Evolutionary conservation across 2,797 vertebrate species (phyloP), one percentile per base, ranked within the genome.

Genomic region (Tinamus major): DNA sequence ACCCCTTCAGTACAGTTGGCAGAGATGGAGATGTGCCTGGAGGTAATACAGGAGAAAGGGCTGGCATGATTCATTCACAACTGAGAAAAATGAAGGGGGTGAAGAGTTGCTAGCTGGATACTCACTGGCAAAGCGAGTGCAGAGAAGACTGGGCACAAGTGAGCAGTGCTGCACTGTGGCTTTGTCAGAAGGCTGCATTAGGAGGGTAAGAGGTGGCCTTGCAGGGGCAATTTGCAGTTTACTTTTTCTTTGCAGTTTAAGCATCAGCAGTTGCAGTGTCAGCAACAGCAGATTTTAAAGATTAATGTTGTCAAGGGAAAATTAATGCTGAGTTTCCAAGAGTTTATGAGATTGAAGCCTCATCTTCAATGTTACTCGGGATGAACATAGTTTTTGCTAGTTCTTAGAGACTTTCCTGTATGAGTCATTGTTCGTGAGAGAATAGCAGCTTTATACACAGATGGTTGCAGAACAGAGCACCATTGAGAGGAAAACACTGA

Each of bases 371-470:
- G 64, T 62, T 89, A 87, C 97, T 19, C 23, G 97, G 91, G 98
- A 98, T 75, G 97, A 98, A 69, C 98, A 98, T 69, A 98, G 98
- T 67, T 94, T 85, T 94, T 92, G 89, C 92, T 95, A 92, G 94
- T 96, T 96, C 85, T 95, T 89, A 74, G 63, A 95, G 89, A 89
- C 91, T 94, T 94, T 85, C 96, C 87, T 98, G 98, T 95, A 97
- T 92, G 98, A 98, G 97, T 95, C 95, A 42, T 97, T 97, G 71
- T 97, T 98, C 92, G 97, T 82, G 4, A 96, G 96, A 74, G 98
- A 98, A 97, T 98, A 98, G 95, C 98, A 99, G 96, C 97, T 99
- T 96, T 99, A 99, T 97, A 97, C 97, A 93, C 96, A 77, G 95
- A 97, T 84, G 97, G 96, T 20, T 98, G 98, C 74, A 97, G 97